Evolutionary conservation across 1,140 invertebrate species (phyloP), one percentile per base, ranked within the genome.

Genomic region (Danaus plexippus): DNA sequence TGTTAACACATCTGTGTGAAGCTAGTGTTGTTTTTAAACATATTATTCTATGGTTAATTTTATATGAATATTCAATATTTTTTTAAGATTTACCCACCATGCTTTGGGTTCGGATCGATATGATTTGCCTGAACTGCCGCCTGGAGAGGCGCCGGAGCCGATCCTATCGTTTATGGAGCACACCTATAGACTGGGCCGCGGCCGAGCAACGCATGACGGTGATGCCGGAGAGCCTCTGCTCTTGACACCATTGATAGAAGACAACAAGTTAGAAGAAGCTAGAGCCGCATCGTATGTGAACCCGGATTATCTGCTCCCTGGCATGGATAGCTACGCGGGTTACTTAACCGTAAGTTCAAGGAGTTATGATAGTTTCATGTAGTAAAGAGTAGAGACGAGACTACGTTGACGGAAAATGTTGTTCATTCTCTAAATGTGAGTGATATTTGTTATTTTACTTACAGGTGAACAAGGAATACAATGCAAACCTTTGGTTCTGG

Each of bases 401-500:
- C 1, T 32, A 32, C 7, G 1, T 32, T 32, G 2, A 7, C 7
- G 7, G 22, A 32, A 32, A 32, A 32, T 1, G 3, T 15, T 15
- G 15, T 3, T 15, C 3, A 15, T 47, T 47, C 7, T 32, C 2
- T 32, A 4, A 6, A 32, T 7, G 7, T 32, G 22, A 2, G 22
- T 32, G 22, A 32, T 52, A 32, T 32, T 18, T 2, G 1, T 59
- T 53, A 52, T 57, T 9, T 65, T 57, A 56, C 52, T 57, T 64
- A 7, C 54, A 86, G 83, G 81, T 96, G 4, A 93, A 96, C 67
- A 90, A 92, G 63, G 72, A 89, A 44, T 93, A 89, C 72, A 92
- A 94, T 66, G 94, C 94, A 0, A 96, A 96, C 73, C 89, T 96
- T 62, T 96, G 95, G 85, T 96, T 96, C 79, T 96, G 95, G 95